Base-by-base conservation (phyloP, 1,140 invertebrate species). In the Brachionus paranguensis region DNA sequence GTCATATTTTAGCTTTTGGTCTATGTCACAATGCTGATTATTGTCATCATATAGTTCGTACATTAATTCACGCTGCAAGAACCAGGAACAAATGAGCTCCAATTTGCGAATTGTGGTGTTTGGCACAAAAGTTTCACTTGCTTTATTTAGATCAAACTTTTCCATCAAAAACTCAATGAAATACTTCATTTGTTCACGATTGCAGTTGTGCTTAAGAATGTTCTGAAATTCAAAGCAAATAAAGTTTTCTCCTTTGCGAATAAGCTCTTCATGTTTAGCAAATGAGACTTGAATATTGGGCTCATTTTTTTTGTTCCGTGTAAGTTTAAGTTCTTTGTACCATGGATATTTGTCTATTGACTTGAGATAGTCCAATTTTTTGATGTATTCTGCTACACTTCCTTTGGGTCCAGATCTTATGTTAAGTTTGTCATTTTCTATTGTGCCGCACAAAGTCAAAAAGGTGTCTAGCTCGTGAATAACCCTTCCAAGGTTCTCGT, bases 1-100 rank as follows among this genome's bases (percentile, higher is more conserved):
- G 24, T 27, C 43, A 17, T 43, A 81, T 47, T 81, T 81, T 43
- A 81, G 41, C 60, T 81, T 81, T 81, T 81, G 20, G 27, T 81
- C 64, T 3, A 81, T 81, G 43, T 81, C 78, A 81, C 78, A 81
- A 81, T 81, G 78, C 37, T 81, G 37, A 24, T 68, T 47, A 24
- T 64, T 81, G 7, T 81, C 78, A 47, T 68, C 43, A 17, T 81
- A 81, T 0, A 81, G n/a, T 14, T 81, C 78, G 33, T 81, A 81
- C 27, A 24, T 10, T 10, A 45, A 11, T 37, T 81, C 78, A 24
- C 78, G 20, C 33, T 81, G 24, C 60, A 81, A 68, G 53, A 81
- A 81, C 78, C 78, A 81, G 10, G 33, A 43, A 37, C 78, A 81
- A 64, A 81, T 64, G 20, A 33, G 41, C 12, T 81, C 41, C 60